Evolutionary conservation across 1,140 invertebrate genomes (phyloP).

Genomic region (Pseudomyrmex concolor): DNA sequence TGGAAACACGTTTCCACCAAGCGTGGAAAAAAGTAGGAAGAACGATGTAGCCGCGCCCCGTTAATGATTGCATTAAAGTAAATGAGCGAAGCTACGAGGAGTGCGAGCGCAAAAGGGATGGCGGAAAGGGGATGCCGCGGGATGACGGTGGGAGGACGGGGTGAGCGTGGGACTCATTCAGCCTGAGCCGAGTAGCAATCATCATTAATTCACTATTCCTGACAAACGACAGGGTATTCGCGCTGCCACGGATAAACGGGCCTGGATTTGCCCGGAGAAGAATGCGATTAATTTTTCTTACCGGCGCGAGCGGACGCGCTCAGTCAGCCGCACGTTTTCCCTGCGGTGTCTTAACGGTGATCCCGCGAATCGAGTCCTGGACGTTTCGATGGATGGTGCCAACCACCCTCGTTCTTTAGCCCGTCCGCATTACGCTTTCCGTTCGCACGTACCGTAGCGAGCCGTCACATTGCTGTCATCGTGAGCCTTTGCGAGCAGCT

Average conservation of each 20-base stretch:
- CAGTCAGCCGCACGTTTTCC: conserved; percentile 76
- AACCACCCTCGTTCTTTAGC: conserved; percentile 62
- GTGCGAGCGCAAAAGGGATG: conserved; percentile 24
- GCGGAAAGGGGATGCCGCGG: conserved; percentile 21
- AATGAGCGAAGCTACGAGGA: conserved; percentile 71
- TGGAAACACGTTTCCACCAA: conserved; percentile 56
- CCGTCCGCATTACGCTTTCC: conserved; percentile 42
- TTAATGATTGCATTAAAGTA: conserved; percentile 80
- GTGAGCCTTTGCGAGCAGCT: background rate
- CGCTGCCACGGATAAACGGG: conserved; percentile 80
- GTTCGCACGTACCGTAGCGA: conserved; percentile 39
- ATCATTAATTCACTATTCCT: conserved; percentile 83
- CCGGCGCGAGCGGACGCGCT: conserved; percentile 71
- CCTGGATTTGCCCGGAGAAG: conserved; percentile 79
- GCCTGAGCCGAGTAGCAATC: conserved; percentile 77
- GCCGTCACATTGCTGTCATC: conserved; percentile 34
- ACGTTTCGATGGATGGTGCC: conserved; percentile 69
- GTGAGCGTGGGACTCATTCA: conserved; percentile 74
- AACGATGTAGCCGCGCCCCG: conserved; percentile 60
- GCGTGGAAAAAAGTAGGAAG: conserved; percentile 37
- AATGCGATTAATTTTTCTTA: conserved; percentile 83
- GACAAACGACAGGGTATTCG: conserved; percentile 82
- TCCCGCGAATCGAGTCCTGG: conserved; percentile 69
- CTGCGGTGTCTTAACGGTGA: conserved; percentile 70
- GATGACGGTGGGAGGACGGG: conserved; percentile 54